Percentiles rank a stretch among this genome's conserved stretches.
These are phyloP conservation scores for Rhineura floridana DNA, from an alignment of 2,113 vertebrate species.

Conservation along the genomic window DNA sequence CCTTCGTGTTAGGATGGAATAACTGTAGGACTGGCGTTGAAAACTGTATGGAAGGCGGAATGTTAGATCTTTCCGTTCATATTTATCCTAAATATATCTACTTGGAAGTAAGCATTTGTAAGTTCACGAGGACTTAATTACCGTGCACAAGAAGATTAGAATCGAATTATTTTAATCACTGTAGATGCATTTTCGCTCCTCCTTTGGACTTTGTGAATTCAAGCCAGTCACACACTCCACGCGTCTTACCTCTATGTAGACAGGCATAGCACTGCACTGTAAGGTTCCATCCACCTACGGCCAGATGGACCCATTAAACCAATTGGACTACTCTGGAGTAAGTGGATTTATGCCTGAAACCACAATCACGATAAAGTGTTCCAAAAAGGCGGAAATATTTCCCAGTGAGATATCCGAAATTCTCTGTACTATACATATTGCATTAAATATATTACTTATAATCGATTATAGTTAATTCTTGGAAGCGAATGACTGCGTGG, in stretches of 20 bases:
- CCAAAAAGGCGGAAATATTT: not conserved
- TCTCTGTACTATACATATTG: no score
- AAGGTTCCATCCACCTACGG: not conserved
- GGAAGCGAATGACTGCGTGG: not conserved
- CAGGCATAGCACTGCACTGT: not conserved
- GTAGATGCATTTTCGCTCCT: not conserved
- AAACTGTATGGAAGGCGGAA: not conserved
- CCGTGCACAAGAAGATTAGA: not conserved
- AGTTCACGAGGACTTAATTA: not conserved
- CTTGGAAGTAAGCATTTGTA: not conserved
- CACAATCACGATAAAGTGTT: not conserved
- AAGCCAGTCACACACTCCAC: not conserved
- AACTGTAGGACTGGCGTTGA: not conserved
- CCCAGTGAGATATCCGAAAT: no score
- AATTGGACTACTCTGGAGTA: not conserved
- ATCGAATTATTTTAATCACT: not conserved
- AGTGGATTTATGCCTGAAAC: not conserved
- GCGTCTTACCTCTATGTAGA: not conserved
- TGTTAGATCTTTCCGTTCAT: not conserved
- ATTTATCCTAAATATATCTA: not conserved
- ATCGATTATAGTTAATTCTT: not conserved
- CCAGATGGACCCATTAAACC: not conserved
- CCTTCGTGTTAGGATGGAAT: slow-evolving; percentile 11
- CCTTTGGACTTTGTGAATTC: not conserved
- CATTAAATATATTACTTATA: not conserved